Percentiles rank a stretch among this genome's conserved stretches.
Evolutionary conservation across 2,113 vertebrate species (phyloP).

Genomic region (Zosterops japonicus): DNA sequence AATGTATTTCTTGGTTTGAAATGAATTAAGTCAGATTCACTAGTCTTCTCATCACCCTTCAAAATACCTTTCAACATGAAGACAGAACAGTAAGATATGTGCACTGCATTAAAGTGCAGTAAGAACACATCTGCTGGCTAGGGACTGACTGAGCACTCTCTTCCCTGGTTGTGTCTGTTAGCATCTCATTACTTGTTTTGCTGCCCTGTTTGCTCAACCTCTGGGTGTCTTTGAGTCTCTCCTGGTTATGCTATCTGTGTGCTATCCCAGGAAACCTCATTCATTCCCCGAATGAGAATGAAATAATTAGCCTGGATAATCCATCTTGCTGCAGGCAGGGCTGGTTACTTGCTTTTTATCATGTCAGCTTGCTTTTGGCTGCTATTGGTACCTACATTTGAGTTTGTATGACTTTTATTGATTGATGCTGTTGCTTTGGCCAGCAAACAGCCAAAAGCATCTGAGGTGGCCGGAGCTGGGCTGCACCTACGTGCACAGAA

Average conservation of each 20-base stretch:
- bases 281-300: neutral
- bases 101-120: neutral
- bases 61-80: constrained; percentile 21
- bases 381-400: neutral
- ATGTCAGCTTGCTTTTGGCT: neutral
- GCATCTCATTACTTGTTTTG: neutral
- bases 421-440: neutral
- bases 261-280: neutral
- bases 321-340: neutral
- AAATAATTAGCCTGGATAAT: neutral
- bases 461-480: neutral
- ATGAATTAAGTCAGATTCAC: constrained; percentile 22
- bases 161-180: neutral
- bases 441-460: neutral
- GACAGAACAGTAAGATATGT: neutral
- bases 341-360: neutral
- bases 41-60: neutral
- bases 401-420: neutral
- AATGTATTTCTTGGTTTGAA: constrained; percentile 4
- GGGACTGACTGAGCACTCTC: neutral
- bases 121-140: neutral
- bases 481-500: neutral
- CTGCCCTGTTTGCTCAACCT: neutral
- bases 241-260: neutral
- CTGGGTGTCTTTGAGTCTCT: neutral